phyloP scores from a whole-genome alignment of 1,140 invertebrate species.

The Aphidius gifuensis region DNA sequence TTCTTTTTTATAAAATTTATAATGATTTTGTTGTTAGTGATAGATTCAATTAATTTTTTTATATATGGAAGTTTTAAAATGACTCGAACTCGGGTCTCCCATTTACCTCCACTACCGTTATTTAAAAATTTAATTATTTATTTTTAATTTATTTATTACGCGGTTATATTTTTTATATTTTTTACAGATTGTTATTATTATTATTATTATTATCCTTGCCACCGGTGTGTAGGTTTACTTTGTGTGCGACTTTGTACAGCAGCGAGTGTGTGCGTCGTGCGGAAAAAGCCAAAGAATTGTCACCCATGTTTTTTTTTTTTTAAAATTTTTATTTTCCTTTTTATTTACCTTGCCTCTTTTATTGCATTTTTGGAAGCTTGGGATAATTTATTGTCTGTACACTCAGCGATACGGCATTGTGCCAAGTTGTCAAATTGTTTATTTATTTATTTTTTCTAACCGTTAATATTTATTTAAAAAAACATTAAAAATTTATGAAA shows the following conservation, averaged over 20 bases:
- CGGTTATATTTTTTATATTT: neutral
- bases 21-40: neutral
- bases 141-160: neutral
- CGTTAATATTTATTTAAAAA: no score
- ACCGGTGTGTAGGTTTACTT: constrained; percentile 13
- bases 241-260: constrained; percentile 19
- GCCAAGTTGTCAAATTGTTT: constrained; percentile 19
- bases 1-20: constrained; percentile 1
- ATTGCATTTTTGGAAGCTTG: constrained; percentile 6
- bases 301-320: no score
- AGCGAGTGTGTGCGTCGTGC: constrained; percentile 18
- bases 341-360: constrained; percentile 9
- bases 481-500: no score
- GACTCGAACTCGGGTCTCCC: constrained; percentile 21
- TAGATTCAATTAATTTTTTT: neutral
- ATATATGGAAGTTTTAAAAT: neutral
- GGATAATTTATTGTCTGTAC: constrained; percentile 9
- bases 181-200: no score
- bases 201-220: constrained; percentile 11
- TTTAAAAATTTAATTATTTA: neutral
- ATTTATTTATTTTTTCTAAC: neutral
- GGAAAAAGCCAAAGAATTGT: constrained; percentile 10
- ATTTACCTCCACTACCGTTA: constrained; percentile 12
- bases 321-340: neutral
- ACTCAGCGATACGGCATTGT: constrained; percentile 8